Evolutionary conservation across 35 echinoderm and acorn worm genomes (phyloP).

Genomic region (Lytechinus variegatus): DNA sequence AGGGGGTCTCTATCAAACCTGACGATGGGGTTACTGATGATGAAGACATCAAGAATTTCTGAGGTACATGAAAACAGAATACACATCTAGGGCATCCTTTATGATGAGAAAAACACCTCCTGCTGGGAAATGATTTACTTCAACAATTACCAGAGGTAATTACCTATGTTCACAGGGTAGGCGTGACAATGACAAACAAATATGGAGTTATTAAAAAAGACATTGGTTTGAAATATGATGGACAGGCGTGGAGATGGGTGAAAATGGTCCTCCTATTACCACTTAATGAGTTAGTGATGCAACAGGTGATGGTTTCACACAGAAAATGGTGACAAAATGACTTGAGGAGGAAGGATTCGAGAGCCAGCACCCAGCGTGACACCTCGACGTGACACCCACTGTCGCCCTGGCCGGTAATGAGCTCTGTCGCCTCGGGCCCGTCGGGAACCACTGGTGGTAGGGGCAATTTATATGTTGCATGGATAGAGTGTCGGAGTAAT

Average conservation of each 20-base stretch:
- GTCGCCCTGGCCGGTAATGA: slow-evolving; percentile 17
- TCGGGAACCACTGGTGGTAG: not conserved
- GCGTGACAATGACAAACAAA: not conserved
- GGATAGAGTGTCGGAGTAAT: not conserved
- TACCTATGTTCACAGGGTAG: not conserved
- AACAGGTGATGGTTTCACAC: not conserved
- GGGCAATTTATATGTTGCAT: not conserved
- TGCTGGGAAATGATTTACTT: not conserved
- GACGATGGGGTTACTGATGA: not conserved
- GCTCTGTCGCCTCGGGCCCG: slow-evolving; percentile 27
- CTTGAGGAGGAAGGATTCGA: not conserved
- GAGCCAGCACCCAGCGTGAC: not conserved
- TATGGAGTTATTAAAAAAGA: not conserved
- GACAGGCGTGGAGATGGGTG: not conserved
- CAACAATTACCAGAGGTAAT: not conserved
- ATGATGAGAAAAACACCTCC: not conserved
- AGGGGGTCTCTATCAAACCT: not conserved
- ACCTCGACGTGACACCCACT: slow-evolving; percentile 16
- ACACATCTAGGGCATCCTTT: not conserved
- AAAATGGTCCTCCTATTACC: slow-evolving; percentile 8
- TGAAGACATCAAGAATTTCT: not conserved
- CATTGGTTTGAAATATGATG: not conserved
- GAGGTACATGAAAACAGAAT: not conserved
- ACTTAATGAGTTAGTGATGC: not conserved
- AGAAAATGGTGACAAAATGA: not conserved